Evolutionary conservation across 2,888 invertebrate genomes (phyloP), one percentile per base, ranked within the genome.

Genomic region (Eupithecia exiguata): DNA sequence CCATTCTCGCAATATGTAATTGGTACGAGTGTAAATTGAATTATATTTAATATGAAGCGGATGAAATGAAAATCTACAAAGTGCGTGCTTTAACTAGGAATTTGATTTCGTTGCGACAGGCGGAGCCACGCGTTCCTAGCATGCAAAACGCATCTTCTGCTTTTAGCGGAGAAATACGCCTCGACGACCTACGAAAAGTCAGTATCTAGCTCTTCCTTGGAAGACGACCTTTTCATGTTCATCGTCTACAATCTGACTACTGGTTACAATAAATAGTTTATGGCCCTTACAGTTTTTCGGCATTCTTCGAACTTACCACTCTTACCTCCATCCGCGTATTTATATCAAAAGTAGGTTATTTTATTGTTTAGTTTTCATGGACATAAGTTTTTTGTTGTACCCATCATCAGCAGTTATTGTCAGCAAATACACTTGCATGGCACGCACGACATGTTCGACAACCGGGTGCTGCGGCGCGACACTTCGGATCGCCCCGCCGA

Each of bases 31-130:
- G 86, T 88, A 89, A 89, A 90, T 89, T 87, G 84, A 87, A 90
- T 90, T 90, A 86, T 86, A 81, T 87, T 88, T 89, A 89, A 90
- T 90, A 87, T 88, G 82, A 86, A 84, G 83, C 84, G 86, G 82
- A 85, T 86, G 85, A 88, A 91, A 91, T 91, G 82, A 89, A 91
- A 91, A 91, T 92, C 89, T 88, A 88, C 86, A 83, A 88, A 87
- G 86, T 88, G 89, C 90, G 88, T 91, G 89, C 90, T 88, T 87
- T 90, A 91, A 91, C 90, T 87, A 83, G 85, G 84, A 87, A 88
- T 88, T 84, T 83, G 84, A 87, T 88, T 87, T 83, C 80, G 79
- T 78, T 76, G 82, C 81, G 82, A 82, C 82, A 72, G 43, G 63
- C 68, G 61, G 38, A 38, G 49, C 30, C 14, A 46, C 58, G n/a